These are phyloP conservation scores for Epirrita christyi DNA, from an alignment of 2,888 invertebrate genomes.

Conservation along the genomic window DNA sequence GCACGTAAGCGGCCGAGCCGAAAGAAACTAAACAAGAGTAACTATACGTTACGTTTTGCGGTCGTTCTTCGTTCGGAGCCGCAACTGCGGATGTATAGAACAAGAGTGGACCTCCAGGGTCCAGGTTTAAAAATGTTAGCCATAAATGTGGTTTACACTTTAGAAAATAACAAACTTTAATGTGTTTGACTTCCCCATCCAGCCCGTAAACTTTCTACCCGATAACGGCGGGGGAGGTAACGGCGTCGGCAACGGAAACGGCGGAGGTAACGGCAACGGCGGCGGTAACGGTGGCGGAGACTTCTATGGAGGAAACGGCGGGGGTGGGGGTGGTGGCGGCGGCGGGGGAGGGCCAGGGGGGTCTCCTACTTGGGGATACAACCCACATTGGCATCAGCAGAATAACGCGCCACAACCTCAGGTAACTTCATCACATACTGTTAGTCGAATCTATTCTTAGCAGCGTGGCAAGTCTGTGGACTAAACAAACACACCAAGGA, in stretches of 20 bases:
- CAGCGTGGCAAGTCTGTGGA: no score
- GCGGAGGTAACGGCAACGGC: conserved; percentile 49
- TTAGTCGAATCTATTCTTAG: no score
- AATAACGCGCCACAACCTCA: conserved; percentile 75
- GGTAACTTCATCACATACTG: conserved; percentile 45
- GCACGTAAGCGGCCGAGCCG: no score
- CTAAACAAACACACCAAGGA: no score
- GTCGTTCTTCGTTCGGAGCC: no score
- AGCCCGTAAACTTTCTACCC: conserved; percentile 72
- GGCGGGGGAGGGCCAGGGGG: conserved; percentile 57
- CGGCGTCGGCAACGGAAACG: conserved; percentile 45
- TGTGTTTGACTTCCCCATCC: neutral
- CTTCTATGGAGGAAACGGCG: conserved; percentile 43
- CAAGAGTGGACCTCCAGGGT: no score
- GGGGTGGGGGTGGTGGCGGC: conserved; percentile 42
- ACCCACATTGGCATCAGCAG: conserved; percentile 82
- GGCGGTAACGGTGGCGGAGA: conserved; percentile 46
- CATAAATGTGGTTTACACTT: no score
- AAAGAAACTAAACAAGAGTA: no score
- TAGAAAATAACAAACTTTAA: no score
- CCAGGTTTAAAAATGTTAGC: no score
- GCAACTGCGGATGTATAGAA: no score
- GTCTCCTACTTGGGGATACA: conserved; percentile 81
- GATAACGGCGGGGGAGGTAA: conserved; percentile 56
- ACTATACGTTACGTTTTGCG: no score